Evolutionary conservation across 2,113 vertebrate species (phyloP).

Genomic region (Acanthisitta chloris): DNA sequence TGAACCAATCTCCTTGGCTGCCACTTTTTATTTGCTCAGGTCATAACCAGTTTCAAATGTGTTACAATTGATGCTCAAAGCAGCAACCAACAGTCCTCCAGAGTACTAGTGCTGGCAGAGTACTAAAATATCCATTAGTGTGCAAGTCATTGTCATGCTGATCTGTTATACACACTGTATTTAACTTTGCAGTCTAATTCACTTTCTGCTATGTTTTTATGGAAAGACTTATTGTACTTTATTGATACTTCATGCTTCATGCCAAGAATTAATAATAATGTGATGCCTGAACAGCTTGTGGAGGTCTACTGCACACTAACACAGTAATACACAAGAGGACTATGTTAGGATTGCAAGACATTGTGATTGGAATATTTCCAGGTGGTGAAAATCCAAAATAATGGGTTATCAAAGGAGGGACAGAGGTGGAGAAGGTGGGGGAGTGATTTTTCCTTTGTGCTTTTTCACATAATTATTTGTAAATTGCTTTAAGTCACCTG

Average conservation of each 20-base stretch:
- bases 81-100: not conserved
- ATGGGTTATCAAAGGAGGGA: not conserved
- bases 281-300: not conserved
- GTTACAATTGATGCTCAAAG: not conserved
- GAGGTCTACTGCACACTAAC: not conserved
- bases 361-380: not conserved
- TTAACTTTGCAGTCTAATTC: not conserved
- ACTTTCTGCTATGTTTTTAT: not conserved
- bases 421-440: accelerated
- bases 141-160: not conserved
- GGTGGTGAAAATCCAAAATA: not conserved
- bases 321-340: not conserved
- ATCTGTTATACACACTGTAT: not conserved
- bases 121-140: not conserved
- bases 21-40: not conserved
- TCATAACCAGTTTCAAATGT: not conserved
- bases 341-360: not conserved
- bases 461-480: not conserved
- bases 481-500: not conserved
- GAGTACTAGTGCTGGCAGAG: not conserved
- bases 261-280: not conserved
- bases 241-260: not conserved
- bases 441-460: not conserved
- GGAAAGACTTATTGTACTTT: not conserved
- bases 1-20: not conserved